Percentiles rank a stretch among this genome's conserved stretches.
phyloP scores from a whole-genome alignment of 1,140 invertebrate genomes.

The Aphidius ervi region DNA sequence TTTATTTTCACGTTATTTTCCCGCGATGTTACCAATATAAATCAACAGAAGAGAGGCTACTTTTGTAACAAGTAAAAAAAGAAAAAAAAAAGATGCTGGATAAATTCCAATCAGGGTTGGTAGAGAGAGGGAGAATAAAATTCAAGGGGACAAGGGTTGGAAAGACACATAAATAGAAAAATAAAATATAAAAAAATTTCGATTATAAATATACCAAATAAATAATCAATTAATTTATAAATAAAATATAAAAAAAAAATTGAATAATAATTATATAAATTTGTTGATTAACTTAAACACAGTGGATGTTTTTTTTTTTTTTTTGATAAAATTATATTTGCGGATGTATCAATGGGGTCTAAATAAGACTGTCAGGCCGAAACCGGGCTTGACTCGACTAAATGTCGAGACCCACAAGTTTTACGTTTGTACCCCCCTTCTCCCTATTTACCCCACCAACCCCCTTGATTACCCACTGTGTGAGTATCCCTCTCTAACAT shows the following conservation, averaged over 20 bases:
- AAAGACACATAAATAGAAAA: too few relatives aligned
- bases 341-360: neutral
- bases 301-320: neutral
- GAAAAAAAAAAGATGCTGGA: too few relatives aligned
- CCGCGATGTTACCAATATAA: too few relatives aligned
- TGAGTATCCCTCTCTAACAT: neutral
- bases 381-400: slow-evolving; percentile 17
- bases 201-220: too few relatives aligned
- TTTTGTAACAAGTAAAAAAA: too few relatives aligned
- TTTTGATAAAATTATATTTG: neutral
- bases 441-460: slow-evolving; percentile 18
- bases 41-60: too few relatives aligned
- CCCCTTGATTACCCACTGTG: neutral
- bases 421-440: slow-evolving; percentile 10
- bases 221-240: too few relatives aligned
- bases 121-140: too few relatives aligned
- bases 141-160: too few relatives aligned
- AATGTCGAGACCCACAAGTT: slow-evolving; percentile 8
- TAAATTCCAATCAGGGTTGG: too few relatives aligned
- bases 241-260: neutral
- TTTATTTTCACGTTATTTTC: too few relatives aligned
- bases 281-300: neutral
- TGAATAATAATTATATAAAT: neutral
- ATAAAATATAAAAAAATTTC: too few relatives aligned
- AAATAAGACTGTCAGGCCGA: slow-evolving; percentile 16